Evolutionary conservation across 2,797 vertebrate species (phyloP), one percentile per base, ranked within the genome.

Genomic region (Passerculus sandwichensis): DNA sequence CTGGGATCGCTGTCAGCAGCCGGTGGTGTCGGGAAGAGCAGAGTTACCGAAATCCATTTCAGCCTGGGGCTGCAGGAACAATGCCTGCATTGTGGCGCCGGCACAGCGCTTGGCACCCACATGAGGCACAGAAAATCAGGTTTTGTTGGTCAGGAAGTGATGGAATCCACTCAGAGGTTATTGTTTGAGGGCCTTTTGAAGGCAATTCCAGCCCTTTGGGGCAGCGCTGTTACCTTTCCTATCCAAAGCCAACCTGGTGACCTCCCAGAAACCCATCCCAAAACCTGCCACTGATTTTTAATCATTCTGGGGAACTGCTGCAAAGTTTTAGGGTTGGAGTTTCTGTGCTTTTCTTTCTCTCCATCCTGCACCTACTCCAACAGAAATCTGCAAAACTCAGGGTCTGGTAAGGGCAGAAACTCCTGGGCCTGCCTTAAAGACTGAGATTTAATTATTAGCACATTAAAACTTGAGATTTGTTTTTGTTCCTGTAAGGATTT

Each of bases 101-200:
- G 84, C 86, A 6, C 91, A 57, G 91, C 77, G 14, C 92, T 88
- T 95, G 94, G 95, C 97, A 53, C 88, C 11, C 53, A 17, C 89
- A 87, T 27, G 47, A 75, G 67, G 14, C 69, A 61, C 81, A 83
- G 91, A 80, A 88, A 95, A 73, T 85, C 42, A 1, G 17, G 85
- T 81, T 95, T 74, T 95, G 95, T 91, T 72, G 85, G 34, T 94
- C 18, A 36, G 92, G 97, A 96, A 95, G 92, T 77, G 94, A 89
- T 96, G 94, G 94, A 96, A 96, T 86, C 89, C 86, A 61, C 13
- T 15, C 82, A 50, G 75, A 89, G 80, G 71, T 85, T 57, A 90
- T 95, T 96, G 93, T 95, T 90, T 4, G 69, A 40, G 75, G 25
- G 9, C 23, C 66, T 81, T 71, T 44, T 4, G 90, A 61, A 91